Conservation (phyloP, 2,888 invertebrate species). For the Ethmia dodecea region DNA sequence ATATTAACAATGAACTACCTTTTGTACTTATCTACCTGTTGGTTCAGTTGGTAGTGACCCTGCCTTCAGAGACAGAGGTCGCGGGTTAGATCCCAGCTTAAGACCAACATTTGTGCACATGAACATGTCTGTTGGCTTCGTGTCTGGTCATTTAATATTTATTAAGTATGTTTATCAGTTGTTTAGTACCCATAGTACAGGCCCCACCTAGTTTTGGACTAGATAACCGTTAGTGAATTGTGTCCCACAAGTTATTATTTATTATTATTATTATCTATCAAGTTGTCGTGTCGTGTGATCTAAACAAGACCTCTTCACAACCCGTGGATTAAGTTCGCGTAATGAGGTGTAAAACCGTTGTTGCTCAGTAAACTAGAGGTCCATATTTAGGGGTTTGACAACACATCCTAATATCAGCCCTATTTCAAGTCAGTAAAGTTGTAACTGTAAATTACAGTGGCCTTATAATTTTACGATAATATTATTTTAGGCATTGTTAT, state of each 20-base stretch:
- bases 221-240: neutral
- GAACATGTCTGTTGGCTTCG: too few relatives aligned
- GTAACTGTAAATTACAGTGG: neutral
- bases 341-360: constrained; percentile 59
- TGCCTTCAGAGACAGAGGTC: too few relatives aligned
- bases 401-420: neutral
- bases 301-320: constrained; percentile 27
- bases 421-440: neutral
- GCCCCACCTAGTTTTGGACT: neutral
- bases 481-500: neutral
- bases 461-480: neutral
- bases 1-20: too few relatives aligned
- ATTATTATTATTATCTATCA: too few relatives aligned
- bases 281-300: constrained; percentile 22
- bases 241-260: too few relatives aligned
- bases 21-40: too few relatives aligned
- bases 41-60: too few relatives aligned
- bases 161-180: neutral
- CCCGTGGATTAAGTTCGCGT: constrained; percentile 44
- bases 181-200: neutral
- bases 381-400: constrained; percentile 26
- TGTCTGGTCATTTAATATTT: neutral
- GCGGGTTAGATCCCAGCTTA: too few relatives aligned
- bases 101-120: too few relatives aligned
- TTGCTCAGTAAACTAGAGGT: constrained; percentile 52